Evolutionary conservation across 1,140 invertebrate genomes (phyloP).

Genomic region (Drosophila orena): DNA sequence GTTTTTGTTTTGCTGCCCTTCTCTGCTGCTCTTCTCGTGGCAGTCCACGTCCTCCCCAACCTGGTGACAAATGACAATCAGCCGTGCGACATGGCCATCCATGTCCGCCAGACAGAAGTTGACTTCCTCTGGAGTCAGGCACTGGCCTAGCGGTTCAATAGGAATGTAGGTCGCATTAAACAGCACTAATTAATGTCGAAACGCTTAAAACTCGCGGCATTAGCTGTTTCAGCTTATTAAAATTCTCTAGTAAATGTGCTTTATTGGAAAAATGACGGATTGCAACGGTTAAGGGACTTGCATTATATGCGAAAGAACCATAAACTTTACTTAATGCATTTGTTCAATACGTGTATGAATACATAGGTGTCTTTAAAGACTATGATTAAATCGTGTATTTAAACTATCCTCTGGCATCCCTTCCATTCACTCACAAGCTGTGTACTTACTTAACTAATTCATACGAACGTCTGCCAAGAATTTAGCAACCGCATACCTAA

Average conservation of each 20-base stretch:
- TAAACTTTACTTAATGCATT: too few relatives aligned
- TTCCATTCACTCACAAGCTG: constrained; percentile 1
- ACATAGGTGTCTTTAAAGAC: too few relatives aligned
- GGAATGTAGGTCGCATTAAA: constrained; percentile 59
- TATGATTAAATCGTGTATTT: too few relatives aligned
- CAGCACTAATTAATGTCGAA: constrained; percentile 40
- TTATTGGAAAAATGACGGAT: constrained; percentile 2
- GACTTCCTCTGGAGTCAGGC: constrained; percentile 49
- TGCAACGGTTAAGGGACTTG: background rate
- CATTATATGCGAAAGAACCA: background rate
- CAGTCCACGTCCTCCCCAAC: constrained; percentile 24
- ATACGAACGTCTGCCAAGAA: constrained; percentile 4
- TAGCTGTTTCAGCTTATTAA: constrained; percentile 27
- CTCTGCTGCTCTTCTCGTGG: constrained; percentile 3
- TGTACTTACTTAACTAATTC: constrained; percentile 2
- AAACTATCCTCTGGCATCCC: background rate
- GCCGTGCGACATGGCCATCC: constrained; percentile 47
- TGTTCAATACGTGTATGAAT: too few relatives aligned
- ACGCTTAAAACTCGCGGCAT: constrained; percentile 17
- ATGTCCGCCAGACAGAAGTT: constrained; percentile 34
- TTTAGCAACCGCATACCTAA: background rate
- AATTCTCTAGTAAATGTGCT: constrained; percentile 26
- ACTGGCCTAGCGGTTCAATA: constrained; percentile 27
- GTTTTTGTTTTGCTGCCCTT: constrained; percentile 44
- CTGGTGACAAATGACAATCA: constrained; percentile 73